phyloP scores from a whole-genome alignment of 2,888 invertebrate genomes.

The Sicus ferrugineus region DNA sequence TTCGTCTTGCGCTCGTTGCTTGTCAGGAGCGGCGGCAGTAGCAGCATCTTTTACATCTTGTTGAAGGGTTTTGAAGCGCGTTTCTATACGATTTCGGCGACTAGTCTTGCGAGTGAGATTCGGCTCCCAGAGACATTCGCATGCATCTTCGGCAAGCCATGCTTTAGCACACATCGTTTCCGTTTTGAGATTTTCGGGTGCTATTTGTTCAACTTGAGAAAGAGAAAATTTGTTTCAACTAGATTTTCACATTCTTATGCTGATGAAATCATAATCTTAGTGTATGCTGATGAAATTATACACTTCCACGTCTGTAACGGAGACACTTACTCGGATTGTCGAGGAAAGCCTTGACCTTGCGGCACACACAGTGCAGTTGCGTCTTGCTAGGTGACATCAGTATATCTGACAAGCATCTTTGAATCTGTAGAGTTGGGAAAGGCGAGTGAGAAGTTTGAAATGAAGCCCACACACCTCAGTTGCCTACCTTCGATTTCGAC shows the following conservation, averaged over 20 bases:
- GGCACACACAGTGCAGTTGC: constrained; percentile 65
- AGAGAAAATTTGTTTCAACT: constrained; percentile 11
- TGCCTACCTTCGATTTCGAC: constrained; percentile 51
- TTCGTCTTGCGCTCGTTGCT: constrained; percentile 14
- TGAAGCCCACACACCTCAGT: background rate
- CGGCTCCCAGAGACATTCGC: constrained; percentile 71
- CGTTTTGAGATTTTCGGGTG: constrained; percentile 67
- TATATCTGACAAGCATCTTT: constrained; percentile 51
- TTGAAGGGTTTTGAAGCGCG: constrained; percentile 50
- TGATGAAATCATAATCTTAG: background rate
- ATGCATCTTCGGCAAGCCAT: constrained; percentile 70
- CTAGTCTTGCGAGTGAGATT: constrained; percentile 57
- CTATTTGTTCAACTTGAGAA: constrained; percentile 42
- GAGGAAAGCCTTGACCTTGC: constrained; percentile 59
- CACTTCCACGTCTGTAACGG: background rate
- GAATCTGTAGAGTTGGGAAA: constrained; percentile 44
- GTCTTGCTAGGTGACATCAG: constrained; percentile 53
- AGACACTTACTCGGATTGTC: constrained; percentile 45
- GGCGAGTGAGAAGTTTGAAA: background rate
- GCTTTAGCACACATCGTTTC: constrained; percentile 69
- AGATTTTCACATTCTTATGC: background rate
- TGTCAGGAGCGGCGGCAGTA: constrained; percentile 30
- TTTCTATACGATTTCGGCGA: constrained; percentile 65
- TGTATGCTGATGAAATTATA: no score
- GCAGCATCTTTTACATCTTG: constrained; percentile 39